Percentiles rank a stretch among this genome's conserved stretches.
Conservation (phyloP, 1,140 invertebrate genomes). For the Pinna nobilis region DNA sequence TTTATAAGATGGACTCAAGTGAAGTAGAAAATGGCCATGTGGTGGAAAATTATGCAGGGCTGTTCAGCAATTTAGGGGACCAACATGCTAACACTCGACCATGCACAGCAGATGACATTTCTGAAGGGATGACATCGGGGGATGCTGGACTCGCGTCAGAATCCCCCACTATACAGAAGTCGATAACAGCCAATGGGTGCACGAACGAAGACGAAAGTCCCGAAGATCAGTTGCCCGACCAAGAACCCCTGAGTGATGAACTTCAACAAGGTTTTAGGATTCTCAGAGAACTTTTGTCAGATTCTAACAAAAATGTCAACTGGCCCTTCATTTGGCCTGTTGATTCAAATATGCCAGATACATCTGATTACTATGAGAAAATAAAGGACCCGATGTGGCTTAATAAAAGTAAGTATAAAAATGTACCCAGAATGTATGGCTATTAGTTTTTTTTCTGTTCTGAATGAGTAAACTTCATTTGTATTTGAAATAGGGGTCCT, state of each 20-base stretch:
- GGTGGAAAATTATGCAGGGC: not conserved
- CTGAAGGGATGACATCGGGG: not conserved
- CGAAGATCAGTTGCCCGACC: not conserved
- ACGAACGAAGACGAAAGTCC: not conserved
- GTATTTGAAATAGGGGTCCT: too few species aligned
- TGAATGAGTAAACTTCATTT: too few species aligned
- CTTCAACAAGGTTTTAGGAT: conserved; percentile 69
- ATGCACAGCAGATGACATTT: conserved; percentile 1
- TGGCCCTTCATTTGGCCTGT: conserved; percentile 72
- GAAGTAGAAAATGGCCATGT: not conserved
- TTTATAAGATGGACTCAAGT: not conserved
- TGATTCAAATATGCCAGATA: conserved; percentile 64
- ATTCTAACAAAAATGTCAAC: conserved; percentile 70
- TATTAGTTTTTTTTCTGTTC: not conserved
- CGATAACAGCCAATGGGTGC: not conserved
- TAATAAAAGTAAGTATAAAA: conserved; percentile 72
- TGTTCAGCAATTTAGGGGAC: not conserved
- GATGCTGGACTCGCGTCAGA: not conserved
- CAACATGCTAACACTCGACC: not conserved
- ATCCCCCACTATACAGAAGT: not conserved
- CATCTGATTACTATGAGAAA: conserved; percentile 73
- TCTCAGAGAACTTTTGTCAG: conserved; percentile 70
- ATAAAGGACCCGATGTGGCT: conserved; percentile 75
- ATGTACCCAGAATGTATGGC: not conserved
- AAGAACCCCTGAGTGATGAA: conserved; percentile 52